Evolutionary conservation across 2,113 vertebrate genomes (phyloP).

Genomic region (Actenoides hombroni): DNA sequence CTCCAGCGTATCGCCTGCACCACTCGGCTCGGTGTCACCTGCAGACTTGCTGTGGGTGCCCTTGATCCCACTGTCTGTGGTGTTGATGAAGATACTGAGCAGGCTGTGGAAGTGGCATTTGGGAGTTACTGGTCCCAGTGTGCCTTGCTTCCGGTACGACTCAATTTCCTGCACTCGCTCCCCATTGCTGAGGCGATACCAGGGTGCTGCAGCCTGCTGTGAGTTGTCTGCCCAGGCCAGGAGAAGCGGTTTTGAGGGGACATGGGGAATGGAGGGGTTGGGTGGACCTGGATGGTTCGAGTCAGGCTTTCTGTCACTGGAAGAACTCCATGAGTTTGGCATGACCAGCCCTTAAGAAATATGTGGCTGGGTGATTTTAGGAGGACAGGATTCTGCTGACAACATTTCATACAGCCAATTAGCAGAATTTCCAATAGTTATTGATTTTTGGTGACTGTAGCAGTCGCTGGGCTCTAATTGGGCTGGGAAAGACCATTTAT

Average conservation of each 20-base stretch:
- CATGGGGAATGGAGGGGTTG: fast-evolving
- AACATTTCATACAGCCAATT: background rate
- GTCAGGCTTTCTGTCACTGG: background rate
- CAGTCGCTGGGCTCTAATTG: background rate
- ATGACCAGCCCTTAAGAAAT: fast-evolving
- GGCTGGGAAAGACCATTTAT: background rate
- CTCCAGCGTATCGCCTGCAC: background rate
- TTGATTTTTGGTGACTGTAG: background rate
- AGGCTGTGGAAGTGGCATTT: background rate
- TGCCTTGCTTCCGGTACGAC: background rate
- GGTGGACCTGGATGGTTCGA: background rate
- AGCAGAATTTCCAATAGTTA: background rate
- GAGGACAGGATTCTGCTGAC: background rate
- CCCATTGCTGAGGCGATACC: background rate
- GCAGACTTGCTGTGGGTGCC: background rate
- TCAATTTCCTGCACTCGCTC: background rate
- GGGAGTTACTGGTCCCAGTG: background rate
- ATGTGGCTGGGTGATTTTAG: background rate
- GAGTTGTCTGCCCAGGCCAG: too few species aligned
- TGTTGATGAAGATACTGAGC: background rate
- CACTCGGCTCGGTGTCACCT: fast-evolving
- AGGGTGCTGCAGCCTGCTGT: background rate
- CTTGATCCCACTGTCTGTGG: background rate
- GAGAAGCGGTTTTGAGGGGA: background rate
- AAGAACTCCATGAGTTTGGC: fast-evolving